Conservation (phyloP, 2,888 invertebrate genomes). For the Polymixis lichenea region DNA sequence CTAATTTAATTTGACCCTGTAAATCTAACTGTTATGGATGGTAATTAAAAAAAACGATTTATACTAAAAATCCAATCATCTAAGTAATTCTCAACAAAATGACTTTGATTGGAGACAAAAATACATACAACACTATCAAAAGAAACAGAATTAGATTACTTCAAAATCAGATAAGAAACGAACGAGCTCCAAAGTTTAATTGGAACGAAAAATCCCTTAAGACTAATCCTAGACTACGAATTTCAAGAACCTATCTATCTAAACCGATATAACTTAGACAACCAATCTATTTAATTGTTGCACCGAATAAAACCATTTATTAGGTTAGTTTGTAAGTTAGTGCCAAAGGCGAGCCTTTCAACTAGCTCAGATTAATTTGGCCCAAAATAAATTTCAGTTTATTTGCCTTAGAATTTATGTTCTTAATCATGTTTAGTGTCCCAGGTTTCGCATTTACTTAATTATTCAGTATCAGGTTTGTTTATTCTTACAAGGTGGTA, state of each 20-base stretch:
- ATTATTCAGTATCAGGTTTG: conserved; percentile 7
- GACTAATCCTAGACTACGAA: conserved; percentile 23
- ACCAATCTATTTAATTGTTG: conserved; percentile 60
- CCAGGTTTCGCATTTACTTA: conserved; percentile 27
- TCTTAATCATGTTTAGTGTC: conserved; percentile 44
- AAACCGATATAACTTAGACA: conserved; percentile 38
- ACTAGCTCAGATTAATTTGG: conserved; percentile 43
- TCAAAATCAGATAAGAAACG: conserved; percentile 33
- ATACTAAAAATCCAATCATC: not conserved
- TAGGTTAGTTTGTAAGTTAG: conserved; percentile 55
- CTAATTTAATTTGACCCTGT: no score
- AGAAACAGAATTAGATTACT: conserved; percentile 21
- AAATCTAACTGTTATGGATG: no score
- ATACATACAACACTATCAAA: conserved; percentile 8
- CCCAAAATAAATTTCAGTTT: conserved; percentile 37
- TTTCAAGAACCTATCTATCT: conserved; percentile 23
- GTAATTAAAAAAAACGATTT: not conserved
- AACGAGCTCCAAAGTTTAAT: conserved; percentile 22
- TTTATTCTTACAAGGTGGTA: not conserved
- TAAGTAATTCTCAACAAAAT: conserved; percentile 4
- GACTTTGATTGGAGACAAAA: conserved; percentile 5
- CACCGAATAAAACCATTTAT: conserved; percentile 51
- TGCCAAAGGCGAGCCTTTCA: conserved; percentile 41
- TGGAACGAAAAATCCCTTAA: conserved; percentile 38
- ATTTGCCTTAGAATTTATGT: conserved; percentile 44